phyloP scores from a whole-genome alignment of 2,797 vertebrate species.

The Pangasius sanitwongsei region DNA sequence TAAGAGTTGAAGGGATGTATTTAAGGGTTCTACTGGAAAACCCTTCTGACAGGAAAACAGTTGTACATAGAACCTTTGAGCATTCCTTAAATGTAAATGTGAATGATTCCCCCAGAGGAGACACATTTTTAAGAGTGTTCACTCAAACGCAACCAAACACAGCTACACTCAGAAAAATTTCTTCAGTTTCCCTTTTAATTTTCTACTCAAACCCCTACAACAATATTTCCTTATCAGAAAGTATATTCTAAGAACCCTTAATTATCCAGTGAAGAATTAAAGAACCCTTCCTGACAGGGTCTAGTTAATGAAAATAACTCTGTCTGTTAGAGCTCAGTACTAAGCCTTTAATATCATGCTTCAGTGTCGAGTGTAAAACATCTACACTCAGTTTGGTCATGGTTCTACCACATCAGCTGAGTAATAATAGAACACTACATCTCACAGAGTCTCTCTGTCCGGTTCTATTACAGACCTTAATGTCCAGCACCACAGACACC shows the following conservation, averaged over 20 bases:
- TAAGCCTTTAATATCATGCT: not conserved
- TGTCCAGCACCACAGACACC: not conserved
- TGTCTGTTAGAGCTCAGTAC: not conserved
- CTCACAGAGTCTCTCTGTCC: not conserved
- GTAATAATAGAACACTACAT: not conserved
- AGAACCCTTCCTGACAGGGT: not conserved
- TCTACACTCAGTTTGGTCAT: not conserved
- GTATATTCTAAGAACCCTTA: not conserved
- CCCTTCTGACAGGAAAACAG: too few relatives aligned
- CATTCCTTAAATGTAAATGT: too few relatives aligned
- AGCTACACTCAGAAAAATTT: not conserved
- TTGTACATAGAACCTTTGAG: too few relatives aligned
- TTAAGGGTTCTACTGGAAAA: too few relatives aligned
- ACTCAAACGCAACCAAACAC: not conserved
- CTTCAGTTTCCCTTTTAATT: not conserved
- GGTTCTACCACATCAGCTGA: not conserved
- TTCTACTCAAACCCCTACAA: not conserved
- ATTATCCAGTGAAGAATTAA: not conserved
- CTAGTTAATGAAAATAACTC: not conserved
- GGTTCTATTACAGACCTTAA: not conserved
- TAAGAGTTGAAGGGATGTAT: too few relatives aligned
- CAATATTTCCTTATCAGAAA: not conserved
- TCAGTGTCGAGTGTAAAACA: not conserved
- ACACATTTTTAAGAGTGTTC: too few relatives aligned
- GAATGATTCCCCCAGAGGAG: too few relatives aligned